These are phyloP conservation scores for Alethe castanea DNA, from an alignment of 2,113 vertebrate genomes.

Conservation along the genomic window DNA sequence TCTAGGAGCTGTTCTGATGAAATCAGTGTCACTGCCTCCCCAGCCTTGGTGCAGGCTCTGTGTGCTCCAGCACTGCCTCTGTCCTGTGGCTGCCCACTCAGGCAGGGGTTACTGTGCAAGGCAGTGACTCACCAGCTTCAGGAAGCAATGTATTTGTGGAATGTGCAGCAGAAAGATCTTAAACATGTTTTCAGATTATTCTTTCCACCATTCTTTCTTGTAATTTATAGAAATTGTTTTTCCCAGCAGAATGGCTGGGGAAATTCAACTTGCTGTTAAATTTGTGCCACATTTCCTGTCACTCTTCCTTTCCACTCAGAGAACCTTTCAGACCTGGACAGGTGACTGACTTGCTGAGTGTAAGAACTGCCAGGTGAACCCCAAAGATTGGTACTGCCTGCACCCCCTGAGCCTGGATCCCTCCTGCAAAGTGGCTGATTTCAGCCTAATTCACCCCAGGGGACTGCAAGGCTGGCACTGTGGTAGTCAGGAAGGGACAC, in stretches of 20 bases:
- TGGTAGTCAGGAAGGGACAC: not conserved
- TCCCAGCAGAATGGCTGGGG: not conserved
- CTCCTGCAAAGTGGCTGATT: not conserved
- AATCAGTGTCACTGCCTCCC: not conserved
- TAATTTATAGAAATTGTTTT: not conserved
- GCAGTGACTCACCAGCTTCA: not conserved
- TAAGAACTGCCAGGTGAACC: not conserved
- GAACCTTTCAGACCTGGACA: not conserved
- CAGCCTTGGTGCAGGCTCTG: not conserved
- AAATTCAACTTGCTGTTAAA: not conserved
- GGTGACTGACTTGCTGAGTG: not conserved
- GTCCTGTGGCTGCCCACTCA: not conserved
- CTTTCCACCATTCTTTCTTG: accelerated
- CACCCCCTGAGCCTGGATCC: not conserved
- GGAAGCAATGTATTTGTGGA: not conserved
- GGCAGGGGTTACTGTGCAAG: not conserved
- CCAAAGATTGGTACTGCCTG: not conserved
- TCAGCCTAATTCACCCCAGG: not conserved
- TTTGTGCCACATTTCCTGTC: not conserved
- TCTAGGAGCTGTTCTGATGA: not conserved
- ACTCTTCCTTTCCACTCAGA: not conserved
- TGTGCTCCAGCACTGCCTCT: not conserved
- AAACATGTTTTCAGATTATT: not conserved
- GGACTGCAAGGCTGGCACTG: not conserved
- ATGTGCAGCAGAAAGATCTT: not conserved